Evolutionary conservation across 1,140 invertebrate genomes (phyloP).

Genomic region (Mylabris phalerata): DNA sequence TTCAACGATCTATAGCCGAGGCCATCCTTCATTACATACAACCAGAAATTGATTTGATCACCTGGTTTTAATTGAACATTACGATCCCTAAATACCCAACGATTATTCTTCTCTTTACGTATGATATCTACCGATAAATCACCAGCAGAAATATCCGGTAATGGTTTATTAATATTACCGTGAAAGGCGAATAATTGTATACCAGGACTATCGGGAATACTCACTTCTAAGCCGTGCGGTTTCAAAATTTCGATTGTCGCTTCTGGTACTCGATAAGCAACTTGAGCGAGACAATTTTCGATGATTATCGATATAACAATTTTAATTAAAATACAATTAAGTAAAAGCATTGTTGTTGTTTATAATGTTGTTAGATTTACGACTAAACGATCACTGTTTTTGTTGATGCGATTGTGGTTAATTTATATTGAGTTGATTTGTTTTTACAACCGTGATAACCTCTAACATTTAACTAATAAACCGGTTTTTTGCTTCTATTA

Average conservation of each 20-base stretch:
- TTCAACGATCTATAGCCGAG: conserved; percentile 35
- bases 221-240: conserved; percentile 31
- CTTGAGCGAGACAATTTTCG: neutral
- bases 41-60: conserved; percentile 51
- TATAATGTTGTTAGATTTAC: too few relatives aligned
- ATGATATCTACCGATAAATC: conserved; percentile 46
- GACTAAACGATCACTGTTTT: too few relatives aligned
- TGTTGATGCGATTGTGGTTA: too few relatives aligned
- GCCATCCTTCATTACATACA: conserved; percentile 47
- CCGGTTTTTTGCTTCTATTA: too few relatives aligned
- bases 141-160: conserved; percentile 44
- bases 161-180: conserved; percentile 36
- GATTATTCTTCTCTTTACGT: conserved; percentile 36
- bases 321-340: too few relatives aligned
- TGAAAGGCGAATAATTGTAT: conserved; percentile 39
- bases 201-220: conserved; percentile 35
- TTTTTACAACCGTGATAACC: too few relatives aligned
- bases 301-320: neutral
- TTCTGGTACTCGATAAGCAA: neutral
- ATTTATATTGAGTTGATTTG: too few relatives aligned
- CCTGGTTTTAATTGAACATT: conserved; percentile 41
- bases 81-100: conserved; percentile 47
- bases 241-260: conserved; percentile 5
- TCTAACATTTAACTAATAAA: too few relatives aligned
- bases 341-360: too few relatives aligned